Base-by-base conservation (phyloP, 2,797 vertebrate genomes). In the Tolypeutes matacus region DNA sequence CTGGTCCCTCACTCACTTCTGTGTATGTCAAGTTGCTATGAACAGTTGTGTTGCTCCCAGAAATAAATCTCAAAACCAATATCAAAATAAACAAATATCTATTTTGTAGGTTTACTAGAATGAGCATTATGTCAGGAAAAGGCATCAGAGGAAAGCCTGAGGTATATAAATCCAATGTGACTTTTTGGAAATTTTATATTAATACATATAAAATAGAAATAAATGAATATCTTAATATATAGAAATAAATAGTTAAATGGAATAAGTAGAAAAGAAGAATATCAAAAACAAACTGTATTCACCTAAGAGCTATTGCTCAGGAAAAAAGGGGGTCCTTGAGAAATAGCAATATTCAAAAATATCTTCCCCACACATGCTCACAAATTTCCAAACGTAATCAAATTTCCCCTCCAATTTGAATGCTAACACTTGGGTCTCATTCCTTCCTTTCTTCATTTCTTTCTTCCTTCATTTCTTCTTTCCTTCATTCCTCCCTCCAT, bases 381-480 rank as follows among this genome's bases (percentile, higher is more conserved):
- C 5, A 82, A 60, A 58, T 85, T 36, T 39, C 14, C 3, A 31
- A 39, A 51, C 73, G 9, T 13, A 46, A 14, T 49, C 18, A 86
- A 69, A 92, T 60, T 36, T 72, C n/a, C n/a, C 67, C 42, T 93
- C n/a, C 20, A 86, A 49, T 93, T 86, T 70, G 25, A 78, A 42
- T 20, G 75, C 42, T 62, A 27, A 80, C 65, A 80, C 53, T 80
- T 78, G 31, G 53, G 11, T 69, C 73, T 34, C 11, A 3, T 77
- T 21, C 27, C 17, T 56, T 9, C 42, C 2, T 36, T 42, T 11
- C 15, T 13, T 56, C 53, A 56, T 56, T 18, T 11, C n/a, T 69
- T 23, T 20, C 39, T 62, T 18, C 29, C 2, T 29, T 17, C 4
- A 4, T 8, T 29, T 2, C 23, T 18, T 29, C 20, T 4, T 25